Evolutionary conservation across 2,888 invertebrate species (phyloP), one percentile per base, ranked within the genome.

Genomic region (Ditylenchus weischeri): DNA sequence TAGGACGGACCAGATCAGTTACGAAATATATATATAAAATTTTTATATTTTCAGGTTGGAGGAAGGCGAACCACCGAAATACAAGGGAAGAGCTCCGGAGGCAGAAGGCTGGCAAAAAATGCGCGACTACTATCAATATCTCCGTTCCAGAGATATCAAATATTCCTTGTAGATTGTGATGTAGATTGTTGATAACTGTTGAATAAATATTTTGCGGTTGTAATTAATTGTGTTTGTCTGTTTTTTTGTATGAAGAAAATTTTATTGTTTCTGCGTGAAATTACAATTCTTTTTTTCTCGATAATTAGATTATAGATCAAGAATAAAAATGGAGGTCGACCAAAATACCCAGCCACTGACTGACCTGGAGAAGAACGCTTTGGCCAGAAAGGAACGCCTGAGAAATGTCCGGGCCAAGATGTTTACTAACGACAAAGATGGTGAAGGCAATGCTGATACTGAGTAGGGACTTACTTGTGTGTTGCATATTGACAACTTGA

Each of bases 71-170:
- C 65, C 66, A 7, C 75, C 75, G 50, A 38, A 50, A 18, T 67
- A 66, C 57, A 69, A 68, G 49, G 43, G 62, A 2, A 59, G 75
- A 13, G 65, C 60, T 48, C 67, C 64, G 19, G 64, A 48, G 13
- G 58, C 68, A 38, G 57, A 72, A 43, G 81, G 80, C 13, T 81
- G 78, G 79, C 76, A 80, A 57, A 74, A 79, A 62, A 79, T 79
- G 80, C 68, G 75, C 8, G 71, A 75, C 21, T 81, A 81, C 68
- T 78, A 78, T 66, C 69, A 74, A 18, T 80, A 81, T 71, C 73
- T 81, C 11, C 71, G 80, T 43, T 72, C 72, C 11, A 68, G 81
- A 62, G 62, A 72, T 47, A 62, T 80, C 59, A 80, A 80, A 64
- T 76, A 80, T 66, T 76, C 78, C 18, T 74, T 80, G 70, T 77